Evolutionary conservation across 2,888 invertebrate species (phyloP), one percentile per base, ranked within the genome.

Genomic region (Ophioninae sp.): DNA sequence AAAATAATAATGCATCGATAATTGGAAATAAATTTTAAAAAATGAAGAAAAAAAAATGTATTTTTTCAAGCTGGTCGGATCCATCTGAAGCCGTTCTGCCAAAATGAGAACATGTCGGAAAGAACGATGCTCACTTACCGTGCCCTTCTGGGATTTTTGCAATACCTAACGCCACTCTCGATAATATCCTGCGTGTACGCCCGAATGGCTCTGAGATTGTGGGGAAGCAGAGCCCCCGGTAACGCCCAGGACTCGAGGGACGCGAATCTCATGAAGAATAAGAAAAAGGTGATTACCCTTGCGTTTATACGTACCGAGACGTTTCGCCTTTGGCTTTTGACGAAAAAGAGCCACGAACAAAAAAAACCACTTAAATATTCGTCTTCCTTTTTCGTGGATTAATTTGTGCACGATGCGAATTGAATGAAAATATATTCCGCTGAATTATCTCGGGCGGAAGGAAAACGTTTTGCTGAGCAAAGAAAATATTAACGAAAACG

Each of bases 131-230:
- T 95, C 74, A 94, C 94, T 83, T 95, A 95, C 91, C 93, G 95
- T 82, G 93, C 94, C 72, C 88, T 95, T 17, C 90, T 95, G 81
- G 94, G 95, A 82, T 93, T 95, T 89, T 94, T 95, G 8, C 94
- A 96, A 93, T 98, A 98, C 91, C 94, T 97, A 87, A 95, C 96
- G 65, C 98, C 98, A 0, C 94, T 98, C 86, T 94, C 95, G 87
- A 95, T 98, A 86, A 97, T 98, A 89, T 95, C 96, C 74, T 96
- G 95, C 90, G 97, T 97, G 17, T 98, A 98, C 92, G 95, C 95
- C 65, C 94, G 97, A 89, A 97, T 98, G 95, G 96, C 96, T 0
- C 94, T 96, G 88, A 95, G 95, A 87, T 93, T 98, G 44, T 97
- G 97, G 97, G 96, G 97, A 3, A 95, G 96, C 5, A 94, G 95